Evolutionary conservation across 2,113 vertebrate genomes (phyloP), one percentile per base, ranked within the genome.

Genomic region (Hystrix brachyura): DNA sequence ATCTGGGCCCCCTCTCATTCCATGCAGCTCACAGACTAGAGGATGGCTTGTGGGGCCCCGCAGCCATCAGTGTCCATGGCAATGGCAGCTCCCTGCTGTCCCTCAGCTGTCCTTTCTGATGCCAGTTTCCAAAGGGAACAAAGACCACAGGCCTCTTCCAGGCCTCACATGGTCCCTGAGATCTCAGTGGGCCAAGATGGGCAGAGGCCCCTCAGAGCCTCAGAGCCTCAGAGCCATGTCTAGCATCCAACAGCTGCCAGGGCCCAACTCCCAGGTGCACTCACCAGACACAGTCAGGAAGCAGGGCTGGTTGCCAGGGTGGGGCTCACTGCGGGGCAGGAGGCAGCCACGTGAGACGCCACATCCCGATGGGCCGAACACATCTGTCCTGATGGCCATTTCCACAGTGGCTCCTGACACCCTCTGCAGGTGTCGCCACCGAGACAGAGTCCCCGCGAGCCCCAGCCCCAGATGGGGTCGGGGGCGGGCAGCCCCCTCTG

Each of bases 321-420:
- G 48, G 69, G 57, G 6, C 64, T 32, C 15, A 3, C 4, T 5
- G 34, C 0, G 5, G 23, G 13, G 21, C 27, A 23, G 34, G 71
- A 76, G 25, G 43, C 29, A 25, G 72, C 23, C 59, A 12, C 3
- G 1, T 9, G 34, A 8, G 62, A 48, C 55, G 38, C 57, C n/a
- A 0, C 19, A 0, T 12, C 34, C 60, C 48, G 0, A 32, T 0
- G 27, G 15, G 23, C 0, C 5, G 4, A 74, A 29, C 29, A 65
- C 27, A 34, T 21, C 29, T 11, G 9, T 48, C 51, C 64, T 21
- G 2, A 29, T 5, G 59, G 48, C 51, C 43, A 11, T 29, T 29
- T 62, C 64, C 23, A 57, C 11, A 25, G 2, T 0, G 21, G 60
- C 1, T 3, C 25, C 59, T 15, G 15, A 53, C 25, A 11, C 74